These are phyloP conservation scores for Malacoctenus gilli DNA, from an alignment of 2,797 vertebrate species.

Conservation along the genomic window DNA sequence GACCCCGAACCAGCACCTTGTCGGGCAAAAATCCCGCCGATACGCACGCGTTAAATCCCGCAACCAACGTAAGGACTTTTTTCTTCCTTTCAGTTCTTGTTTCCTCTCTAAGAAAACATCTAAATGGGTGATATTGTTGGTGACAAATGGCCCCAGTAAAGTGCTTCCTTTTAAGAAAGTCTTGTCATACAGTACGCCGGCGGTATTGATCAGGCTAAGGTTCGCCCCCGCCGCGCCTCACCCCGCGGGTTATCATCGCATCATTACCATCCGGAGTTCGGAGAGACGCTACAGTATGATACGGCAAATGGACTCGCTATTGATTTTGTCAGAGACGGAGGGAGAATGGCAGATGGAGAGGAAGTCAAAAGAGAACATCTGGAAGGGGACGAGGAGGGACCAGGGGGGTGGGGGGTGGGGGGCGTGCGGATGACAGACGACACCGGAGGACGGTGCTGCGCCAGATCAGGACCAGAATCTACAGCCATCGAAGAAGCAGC, in stretches of 20 bases:
- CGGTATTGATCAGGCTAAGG: constrained; percentile 81
- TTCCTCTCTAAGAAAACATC: background rate
- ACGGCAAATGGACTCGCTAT: constrained; percentile 83
- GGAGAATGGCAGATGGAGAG: constrained; percentile 75
- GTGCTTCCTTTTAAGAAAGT: constrained; percentile 41
- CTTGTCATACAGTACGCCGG: constrained; percentile 67
- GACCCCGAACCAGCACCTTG: constrained; percentile 48
- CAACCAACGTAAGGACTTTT: background rate
- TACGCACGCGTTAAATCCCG: constrained; percentile 1
- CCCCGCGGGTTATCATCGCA: constrained; percentile 82
- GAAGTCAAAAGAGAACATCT: constrained; percentile 71
- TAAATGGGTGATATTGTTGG: background rate
- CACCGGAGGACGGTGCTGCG: constrained; percentile 52
- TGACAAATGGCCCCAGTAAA: constrained; percentile 14
- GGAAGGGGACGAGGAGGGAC: constrained; percentile 63
- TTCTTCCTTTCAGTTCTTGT: background rate
- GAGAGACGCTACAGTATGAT: constrained; percentile 78
- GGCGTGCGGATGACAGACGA: constrained; percentile 66
- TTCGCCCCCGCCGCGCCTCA: constrained; percentile 67
- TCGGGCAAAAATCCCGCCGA: constrained; percentile 18
- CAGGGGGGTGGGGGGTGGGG: constrained; percentile 46
- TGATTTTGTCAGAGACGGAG: constrained; percentile 77
- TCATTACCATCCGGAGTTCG: constrained; percentile 83
- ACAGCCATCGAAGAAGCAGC: constrained; percentile 10
- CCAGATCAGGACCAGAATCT: constrained; percentile 32